These are phyloP conservation scores for Branchinecta lindahli DNA, from an alignment of 1,140 invertebrate species.

Conservation along the genomic window DNA sequence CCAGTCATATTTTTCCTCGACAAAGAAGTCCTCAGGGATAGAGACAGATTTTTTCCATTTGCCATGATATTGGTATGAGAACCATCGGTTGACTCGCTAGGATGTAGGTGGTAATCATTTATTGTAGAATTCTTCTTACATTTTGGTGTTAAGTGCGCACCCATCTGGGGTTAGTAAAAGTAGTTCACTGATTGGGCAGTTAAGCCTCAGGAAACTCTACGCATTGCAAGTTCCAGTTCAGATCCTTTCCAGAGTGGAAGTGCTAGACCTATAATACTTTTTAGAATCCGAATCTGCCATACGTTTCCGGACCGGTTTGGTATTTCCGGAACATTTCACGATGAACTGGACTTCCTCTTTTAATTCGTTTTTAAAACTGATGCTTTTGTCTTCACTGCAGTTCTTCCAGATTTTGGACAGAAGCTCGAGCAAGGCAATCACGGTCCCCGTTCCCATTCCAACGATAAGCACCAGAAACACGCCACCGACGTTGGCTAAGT, in stretches of 20 bases:
- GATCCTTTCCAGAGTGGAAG: not conserved
- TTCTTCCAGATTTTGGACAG: not conserved
- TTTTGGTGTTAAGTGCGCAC: no score
- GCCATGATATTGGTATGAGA: no score
- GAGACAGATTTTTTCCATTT: no score
- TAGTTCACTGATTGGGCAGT: no score
- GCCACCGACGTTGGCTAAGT: constrained; percentile 67
- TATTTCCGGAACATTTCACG: constrained; percentile 26
- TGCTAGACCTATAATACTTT: not conserved
- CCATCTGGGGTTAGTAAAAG: no score
- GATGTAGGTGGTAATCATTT: no score
- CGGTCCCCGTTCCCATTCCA: constrained; percentile 45
- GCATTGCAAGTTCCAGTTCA: not conserved
- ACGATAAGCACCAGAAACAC: constrained; percentile 70
- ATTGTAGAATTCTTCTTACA: no score
- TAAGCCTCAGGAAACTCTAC: no score
- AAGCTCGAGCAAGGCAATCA: constrained; percentile 38
- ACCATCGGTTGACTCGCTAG: no score
- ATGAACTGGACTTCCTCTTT: constrained; percentile 25
- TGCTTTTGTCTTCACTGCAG: constrained; percentile 47
- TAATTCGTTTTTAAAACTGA: constrained; percentile 26
- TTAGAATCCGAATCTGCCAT: not conserved
- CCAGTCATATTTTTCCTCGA: no score
- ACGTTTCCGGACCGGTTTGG: constrained; percentile 24
- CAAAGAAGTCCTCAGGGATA: no score